phyloP scores from a whole-genome alignment of 2,797 vertebrate species.

The Eulemur mongoz region DNA sequence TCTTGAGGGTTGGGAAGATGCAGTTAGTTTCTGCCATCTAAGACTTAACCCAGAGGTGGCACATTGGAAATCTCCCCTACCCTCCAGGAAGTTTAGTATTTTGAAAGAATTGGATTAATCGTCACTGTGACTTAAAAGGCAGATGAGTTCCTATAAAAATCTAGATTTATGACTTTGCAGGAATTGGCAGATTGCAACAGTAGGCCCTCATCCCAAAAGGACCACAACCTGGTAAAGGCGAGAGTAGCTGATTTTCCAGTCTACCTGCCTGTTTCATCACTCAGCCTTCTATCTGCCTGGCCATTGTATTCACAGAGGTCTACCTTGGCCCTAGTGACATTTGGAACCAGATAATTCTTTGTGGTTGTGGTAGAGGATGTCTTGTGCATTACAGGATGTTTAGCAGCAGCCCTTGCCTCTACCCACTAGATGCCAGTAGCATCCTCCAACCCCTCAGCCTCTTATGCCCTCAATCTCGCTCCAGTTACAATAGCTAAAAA shows the following conservation, averaged over 20 bases:
- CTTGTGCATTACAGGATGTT: background rate
- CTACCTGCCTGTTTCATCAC: background rate
- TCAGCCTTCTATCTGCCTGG: background rate
- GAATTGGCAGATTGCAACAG: background rate
- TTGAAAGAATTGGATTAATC: background rate
- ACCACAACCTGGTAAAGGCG: background rate
- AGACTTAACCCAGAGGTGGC: background rate
- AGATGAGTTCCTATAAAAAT: constrained; percentile 6
- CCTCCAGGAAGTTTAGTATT: background rate
- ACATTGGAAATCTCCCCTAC: too few species aligned
- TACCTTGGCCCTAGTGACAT: background rate
- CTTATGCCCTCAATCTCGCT: background rate
- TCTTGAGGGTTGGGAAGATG: background rate
- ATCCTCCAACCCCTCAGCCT: background rate
- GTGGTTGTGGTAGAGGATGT: background rate
- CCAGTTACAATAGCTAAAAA: background rate
- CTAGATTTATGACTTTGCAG: background rate
- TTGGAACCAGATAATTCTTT: background rate
- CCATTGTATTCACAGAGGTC: background rate
- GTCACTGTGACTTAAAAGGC: background rate
- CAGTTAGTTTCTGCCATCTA: background rate
- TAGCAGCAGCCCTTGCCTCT: background rate
- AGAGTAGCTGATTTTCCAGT: background rate
- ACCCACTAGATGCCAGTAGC: too few species aligned
- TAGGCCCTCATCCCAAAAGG: background rate